Evolutionary conservation across 2,888 invertebrate genomes (phyloP), one percentile per base, ranked within the genome.

Genomic region (Brachyptera putata): DNA sequence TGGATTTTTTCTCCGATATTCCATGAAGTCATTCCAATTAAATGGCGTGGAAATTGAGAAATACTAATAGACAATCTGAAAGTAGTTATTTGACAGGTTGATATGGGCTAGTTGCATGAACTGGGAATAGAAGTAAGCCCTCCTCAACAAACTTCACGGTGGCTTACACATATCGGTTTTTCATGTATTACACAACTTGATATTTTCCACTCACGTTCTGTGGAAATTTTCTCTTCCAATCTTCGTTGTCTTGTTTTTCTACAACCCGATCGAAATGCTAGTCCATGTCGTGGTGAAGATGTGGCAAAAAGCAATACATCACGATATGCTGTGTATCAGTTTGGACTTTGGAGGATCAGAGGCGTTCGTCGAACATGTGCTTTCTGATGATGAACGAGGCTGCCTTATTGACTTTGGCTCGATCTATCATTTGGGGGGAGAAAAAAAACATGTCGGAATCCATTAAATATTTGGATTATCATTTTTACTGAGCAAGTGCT

Each of bases 391-490:
- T 46, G 24, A 24, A 46, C 46, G 46, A 46, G 24, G 21, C 18
- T 5, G 21, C 21, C 46, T 46, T 46, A 46, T 46, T 46, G 46
- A 46, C 46, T 46, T 46, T 46, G 24, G n/a, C n/a, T n/a, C n/a
- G 46, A 46, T 46, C 24, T 46, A 46, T 46, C 46, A 46, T 46
- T 46, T 21, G 22, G 22, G 24, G 24, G 24, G n/a, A n/a, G n/a
- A n/a, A n/a, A n/a, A n/a, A n/a, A n/a, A 46, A 46, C 21, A 22
- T 24, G 46, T 24, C 41, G 21, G 21, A 41, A 41, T 41, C 41
- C 18, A 16, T 41, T 21, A 16, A 41, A 4, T 41, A 18, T 41
- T 41, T 21, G 16, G n/a, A n/a, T n/a, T n/a, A n/a, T n/a, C n/a
- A n/a, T n/a, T n/a, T n/a, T n/a, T n/a, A n/a, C n/a, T n/a, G n/a